phyloP scores from a whole-genome alignment of 2,888 invertebrate genomes.

The Eledone cirrhosa region DNA sequence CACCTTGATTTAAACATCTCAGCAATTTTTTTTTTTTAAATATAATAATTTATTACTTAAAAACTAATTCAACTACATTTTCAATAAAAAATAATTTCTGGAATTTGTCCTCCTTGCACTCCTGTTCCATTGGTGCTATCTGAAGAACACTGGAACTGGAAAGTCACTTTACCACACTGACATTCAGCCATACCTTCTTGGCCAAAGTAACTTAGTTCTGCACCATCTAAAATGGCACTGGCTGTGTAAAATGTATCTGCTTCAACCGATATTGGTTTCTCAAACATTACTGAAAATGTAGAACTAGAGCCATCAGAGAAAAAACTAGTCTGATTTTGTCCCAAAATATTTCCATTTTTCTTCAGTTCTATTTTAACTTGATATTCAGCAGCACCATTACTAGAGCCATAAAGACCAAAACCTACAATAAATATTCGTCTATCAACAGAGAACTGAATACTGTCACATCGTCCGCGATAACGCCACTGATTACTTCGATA shows the following conservation, averaged over 20 bases:
- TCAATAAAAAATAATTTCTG: constrained; percentile 90
- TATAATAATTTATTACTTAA: no score
- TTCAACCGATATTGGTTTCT: constrained; percentile 84
- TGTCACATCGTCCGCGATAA: constrained; percentile 94
- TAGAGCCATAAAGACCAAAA: constrained; percentile 94
- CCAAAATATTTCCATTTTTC: constrained; percentile 83
- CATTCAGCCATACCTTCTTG: constrained; percentile 97
- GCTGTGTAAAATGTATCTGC: constrained; percentile 94
- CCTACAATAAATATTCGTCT: constrained; percentile 94
- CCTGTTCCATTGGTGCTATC: constrained; percentile 98
- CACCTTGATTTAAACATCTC: no score
- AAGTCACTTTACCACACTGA: constrained; percentile 85
- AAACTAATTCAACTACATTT: constrained; percentile 32
- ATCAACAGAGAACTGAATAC: constrained; percentile 96
- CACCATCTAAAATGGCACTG: constrained; percentile 92
- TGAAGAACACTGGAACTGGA: constrained; percentile 96
- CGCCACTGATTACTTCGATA: constrained; percentile 98
- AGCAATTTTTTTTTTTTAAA: no score
- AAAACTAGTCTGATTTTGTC: constrained; percentile 91
- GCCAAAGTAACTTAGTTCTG: constrained; percentile 94
- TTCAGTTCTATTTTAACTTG: constrained; percentile 94
- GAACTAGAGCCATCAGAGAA: constrained; percentile 96
- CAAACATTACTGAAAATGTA: constrained; percentile 89
- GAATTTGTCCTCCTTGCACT: constrained; percentile 96
- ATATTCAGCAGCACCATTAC: constrained; percentile 94